Base-by-base conservation (phyloP, 2,113 vertebrate species). In the Columba janthina region DNA sequence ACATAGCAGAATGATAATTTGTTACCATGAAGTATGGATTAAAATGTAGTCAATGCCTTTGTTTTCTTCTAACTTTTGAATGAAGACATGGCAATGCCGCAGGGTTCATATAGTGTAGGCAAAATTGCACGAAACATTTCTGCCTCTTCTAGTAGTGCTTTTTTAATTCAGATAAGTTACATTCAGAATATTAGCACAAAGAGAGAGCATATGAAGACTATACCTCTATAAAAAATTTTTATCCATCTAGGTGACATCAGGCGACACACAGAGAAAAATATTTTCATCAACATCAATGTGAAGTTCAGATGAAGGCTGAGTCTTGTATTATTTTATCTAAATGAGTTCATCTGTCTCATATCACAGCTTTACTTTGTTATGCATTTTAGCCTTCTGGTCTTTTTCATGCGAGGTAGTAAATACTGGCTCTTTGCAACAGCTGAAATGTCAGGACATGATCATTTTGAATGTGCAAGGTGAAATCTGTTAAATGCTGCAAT, bases 331-430 rank as follows among this genome's bases (percentile, higher is more conserved):
- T 65, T 85, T 92, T 90, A 84, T 94, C 85, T 93, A 80, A 90
- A 90, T 77, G 28, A 62, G 48, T 90, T 90, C 56, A 74, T 94
- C 94, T 95, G 88, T 86, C 83, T 95, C 92, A 7, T 74, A 93
- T 94, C 83, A 84, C 12, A 16, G 42, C 60, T 93, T 88, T 83
- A 85, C 53, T 94, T 90, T 19, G 51, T 88, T 86, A 84, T 5
- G 26, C 48, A 17, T 70, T 85, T 85, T 50, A 86, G 58, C 42
- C 64, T 89, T 90, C 83, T 94, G 88, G 83, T 77, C 72, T 96
- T 80, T 92, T 93, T 96, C 92, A 86, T 51, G 64, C 17, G 50
- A 77, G 32, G 56, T 77, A 93, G 88, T 92, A 92, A 95, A 85
- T 95, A 74, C 64, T 92, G 88, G 42, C 56, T 94, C 67, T 90